Evolutionary conservation across 1,140 invertebrate species (phyloP), one percentile per base, ranked within the genome.

Genomic region (Drosophila neocordata): DNA sequence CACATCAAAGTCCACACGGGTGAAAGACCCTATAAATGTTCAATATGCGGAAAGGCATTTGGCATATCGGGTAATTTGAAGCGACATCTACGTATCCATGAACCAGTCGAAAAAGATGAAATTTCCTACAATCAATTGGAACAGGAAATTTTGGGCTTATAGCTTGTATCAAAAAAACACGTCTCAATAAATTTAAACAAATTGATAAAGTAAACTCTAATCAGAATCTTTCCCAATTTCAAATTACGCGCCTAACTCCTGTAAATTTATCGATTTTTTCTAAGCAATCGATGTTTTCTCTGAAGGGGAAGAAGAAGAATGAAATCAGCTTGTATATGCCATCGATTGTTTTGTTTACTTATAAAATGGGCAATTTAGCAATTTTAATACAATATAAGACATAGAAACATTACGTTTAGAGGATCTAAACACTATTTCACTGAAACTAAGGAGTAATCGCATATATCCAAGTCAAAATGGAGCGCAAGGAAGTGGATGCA

Each of bases 1-100:
- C 98, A 99, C 91, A 94, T 97, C 66, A 94, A 97, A 63, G 98
- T 98, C 51, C 98, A 99, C 88, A 99, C 97, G 18, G 96, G 96
- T 0, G 96, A 96, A 79, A 96, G 96, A 73, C 96, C 96, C 0
- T 95, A 97, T 90, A 93, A 94, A 0, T 98, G 97, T 90, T 92
- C 93, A 1, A 92, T 96, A 0, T 97, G 97, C 88, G 94, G 94
- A 0, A 97, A 97, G 88, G 94, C 94, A n/a, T 98, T 97, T 92
- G 93, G 97, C 37, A 96, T 97, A 0, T 93, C 95, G 4, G 97
- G 97, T 24, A 96, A 98, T 80, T 95, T 99, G 93, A 97, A 97
- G 71, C 93, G 97, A 1, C 98, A 99, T 91, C 93, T 96, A 92
- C 94, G 95, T 18, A 96, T 96, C 1, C 97, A 98, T 78, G 90